These are phyloP conservation scores for Alosa sapidissima DNA, from an alignment of 2,797 vertebrate genomes.

Conservation along the genomic window DNA sequence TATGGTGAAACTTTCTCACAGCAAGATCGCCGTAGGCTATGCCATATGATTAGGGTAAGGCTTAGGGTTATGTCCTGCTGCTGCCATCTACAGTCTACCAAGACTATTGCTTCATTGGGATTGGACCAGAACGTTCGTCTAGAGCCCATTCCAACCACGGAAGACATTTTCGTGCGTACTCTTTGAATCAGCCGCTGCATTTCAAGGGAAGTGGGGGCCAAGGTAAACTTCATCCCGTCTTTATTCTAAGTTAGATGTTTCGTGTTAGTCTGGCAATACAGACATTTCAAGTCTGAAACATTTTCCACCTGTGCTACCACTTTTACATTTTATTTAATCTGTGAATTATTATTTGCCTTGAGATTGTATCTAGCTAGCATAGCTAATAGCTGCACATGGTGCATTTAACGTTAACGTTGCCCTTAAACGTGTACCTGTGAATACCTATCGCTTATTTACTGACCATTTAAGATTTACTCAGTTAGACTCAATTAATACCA, in stretches of 20 bases:
- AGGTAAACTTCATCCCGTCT: not conserved
- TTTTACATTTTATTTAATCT: not conserved
- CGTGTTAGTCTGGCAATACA: not conserved
- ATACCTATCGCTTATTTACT: not conserved
- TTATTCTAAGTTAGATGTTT: not conserved
- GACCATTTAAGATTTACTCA: not conserved
- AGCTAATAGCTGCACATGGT: not conserved
- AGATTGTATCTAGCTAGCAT: not conserved
- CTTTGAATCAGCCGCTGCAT: not conserved
- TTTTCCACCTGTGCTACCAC: not conserved
- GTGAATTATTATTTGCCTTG: not conserved
- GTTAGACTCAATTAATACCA: too few species aligned
- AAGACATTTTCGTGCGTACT: not conserved
- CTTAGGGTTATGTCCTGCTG: not conserved
- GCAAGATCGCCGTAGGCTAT: too few species aligned
- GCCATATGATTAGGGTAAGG: too few species aligned
- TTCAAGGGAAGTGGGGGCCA: too few species aligned
- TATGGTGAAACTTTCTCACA: too few species aligned
- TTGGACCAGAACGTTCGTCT: not conserved
- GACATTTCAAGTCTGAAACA: not conserved
- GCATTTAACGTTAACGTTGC: not conserved
- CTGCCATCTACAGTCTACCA: not conserved
- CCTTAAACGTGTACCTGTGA: not conserved
- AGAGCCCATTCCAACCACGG: not conserved
- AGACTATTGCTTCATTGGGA: too few species aligned